Evolutionary conservation across 2,797 vertebrate genomes (phyloP).

Genomic region (Pipistrellus pipistrellus): DNA sequence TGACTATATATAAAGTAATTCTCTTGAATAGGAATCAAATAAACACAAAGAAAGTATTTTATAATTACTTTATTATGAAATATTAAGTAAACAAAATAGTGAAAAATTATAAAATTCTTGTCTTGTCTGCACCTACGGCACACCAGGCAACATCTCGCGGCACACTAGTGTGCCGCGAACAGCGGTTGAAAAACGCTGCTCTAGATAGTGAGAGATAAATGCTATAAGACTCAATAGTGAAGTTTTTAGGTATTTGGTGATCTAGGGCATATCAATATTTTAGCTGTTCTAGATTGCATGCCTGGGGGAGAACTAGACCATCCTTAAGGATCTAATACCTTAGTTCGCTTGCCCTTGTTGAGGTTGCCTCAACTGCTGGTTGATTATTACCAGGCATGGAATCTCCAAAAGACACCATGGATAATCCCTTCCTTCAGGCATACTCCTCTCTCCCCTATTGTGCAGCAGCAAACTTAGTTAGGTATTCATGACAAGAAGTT

Average conservation of each 20-base stretch:
- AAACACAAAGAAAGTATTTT: too few relatives aligned
- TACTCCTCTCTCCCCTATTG: neutral
- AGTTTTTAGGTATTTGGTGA: neutral
- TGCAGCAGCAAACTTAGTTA: neutral
- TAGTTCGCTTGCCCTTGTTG: neutral
- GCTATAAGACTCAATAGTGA: neutral
- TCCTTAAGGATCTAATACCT: too few relatives aligned
- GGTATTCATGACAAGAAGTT: neutral
- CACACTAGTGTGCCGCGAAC: too few relatives aligned
- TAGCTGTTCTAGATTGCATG: neutral
- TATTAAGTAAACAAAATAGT: too few relatives aligned
- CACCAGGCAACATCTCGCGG: too few relatives aligned
- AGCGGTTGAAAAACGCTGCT: too few relatives aligned
- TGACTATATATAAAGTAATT: too few relatives aligned
- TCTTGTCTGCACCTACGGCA: too few relatives aligned
- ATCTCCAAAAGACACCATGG: neutral
- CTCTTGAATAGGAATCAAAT: too few relatives aligned
- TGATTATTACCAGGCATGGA: neutral
- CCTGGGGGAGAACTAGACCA: neutral
- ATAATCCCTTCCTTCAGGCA: neutral
- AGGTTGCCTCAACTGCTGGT: neutral
- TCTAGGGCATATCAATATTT: neutral
- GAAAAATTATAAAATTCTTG: too few relatives aligned
- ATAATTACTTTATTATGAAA: too few relatives aligned
- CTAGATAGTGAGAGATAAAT: neutral